Evolutionary conservation across 2,113 vertebrate genomes (phyloP), one percentile per base, ranked within the genome.

Genomic region (Tragelaphus scriptus): DNA sequence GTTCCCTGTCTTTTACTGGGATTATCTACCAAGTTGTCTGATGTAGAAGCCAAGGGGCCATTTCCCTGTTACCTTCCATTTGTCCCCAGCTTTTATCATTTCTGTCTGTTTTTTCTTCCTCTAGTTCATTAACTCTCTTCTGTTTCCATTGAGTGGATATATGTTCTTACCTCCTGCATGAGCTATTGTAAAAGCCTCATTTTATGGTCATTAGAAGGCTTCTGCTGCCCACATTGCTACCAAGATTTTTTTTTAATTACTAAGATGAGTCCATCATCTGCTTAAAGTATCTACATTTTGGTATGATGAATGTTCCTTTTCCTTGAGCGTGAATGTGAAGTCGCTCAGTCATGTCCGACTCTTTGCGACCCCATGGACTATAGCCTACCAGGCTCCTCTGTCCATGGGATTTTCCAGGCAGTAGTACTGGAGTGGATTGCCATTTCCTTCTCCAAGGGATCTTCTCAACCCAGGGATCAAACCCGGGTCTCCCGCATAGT

Each of bases 241-340:
- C n/a, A 80, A 44, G 6, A 77, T 51, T 95, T 65, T 61, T 56
- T 61, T 32, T 65, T 3, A 75, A 87, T 92, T 88, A 58, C 59
- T 88, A 84, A 71, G 55, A 97, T 32, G 55, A 93, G 16, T 85
- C n/a, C 10, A 44, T 94, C 47, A 51, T 88, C 77, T 91, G 40
- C 65, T 95, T 63, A 88, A 91, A 93, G 23, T 47, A n/a, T 80
- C n/a, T 90, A 44, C 16, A 32, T 80, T 97, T 85, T 12, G 36
- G 75, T 36, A 92, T 94, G 28, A 61, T 51, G 59, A 92, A 90
- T 96, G 19, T 88, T 96, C 25, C 49, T 96, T 97, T 97, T 96
- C 68, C 44, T 96, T 28, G 44, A 44, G 6, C 44, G 44, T 44
- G 44, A 44, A 44, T 44, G 44, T 44, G 44, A 44, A 44, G 44